These are phyloP conservation scores for Pseudopipra pipra DNA, from an alignment of 2,113 vertebrate genomes.

Conservation along the genomic window DNA sequence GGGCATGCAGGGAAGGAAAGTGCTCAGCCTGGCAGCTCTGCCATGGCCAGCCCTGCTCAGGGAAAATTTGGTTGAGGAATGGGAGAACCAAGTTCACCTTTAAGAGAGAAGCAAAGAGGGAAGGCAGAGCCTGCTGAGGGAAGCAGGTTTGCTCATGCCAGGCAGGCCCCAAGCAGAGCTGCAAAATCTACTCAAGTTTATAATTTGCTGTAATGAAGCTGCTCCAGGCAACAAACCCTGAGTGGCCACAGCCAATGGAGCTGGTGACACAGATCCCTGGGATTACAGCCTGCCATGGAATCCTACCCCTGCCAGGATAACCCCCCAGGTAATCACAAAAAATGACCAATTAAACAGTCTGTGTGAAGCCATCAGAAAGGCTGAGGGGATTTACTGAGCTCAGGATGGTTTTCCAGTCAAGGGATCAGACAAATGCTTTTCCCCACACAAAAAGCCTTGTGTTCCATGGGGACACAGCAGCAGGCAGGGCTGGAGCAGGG, in stretches of 20 bases:
- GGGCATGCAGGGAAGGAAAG: background rate
- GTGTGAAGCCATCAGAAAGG: rapidly evolving
- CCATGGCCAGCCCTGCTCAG: rapidly evolving
- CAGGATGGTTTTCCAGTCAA: background rate
- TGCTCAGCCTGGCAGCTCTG: background rate
- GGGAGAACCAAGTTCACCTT: background rate
- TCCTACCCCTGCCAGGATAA: background rate
- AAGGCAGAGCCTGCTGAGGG: background rate
- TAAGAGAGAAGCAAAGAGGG: background rate
- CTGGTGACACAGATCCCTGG: rapidly evolving
- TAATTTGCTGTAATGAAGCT: background rate
- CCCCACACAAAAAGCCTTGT: background rate
- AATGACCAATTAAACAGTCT: background rate
- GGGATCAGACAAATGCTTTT: background rate
- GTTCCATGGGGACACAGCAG: background rate
- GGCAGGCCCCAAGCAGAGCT: background rate
- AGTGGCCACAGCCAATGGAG: background rate
- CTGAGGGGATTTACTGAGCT: background rate
- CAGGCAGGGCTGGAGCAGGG: background rate
- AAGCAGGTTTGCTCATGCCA: background rate
- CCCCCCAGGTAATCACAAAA: background rate
- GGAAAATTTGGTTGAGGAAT: background rate
- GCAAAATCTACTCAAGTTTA: background rate
- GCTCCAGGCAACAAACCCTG: background rate
- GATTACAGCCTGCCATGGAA: background rate